Base-by-base conservation (phyloP, 2,113 vertebrate species). In the Fregata magnificens region DNA sequence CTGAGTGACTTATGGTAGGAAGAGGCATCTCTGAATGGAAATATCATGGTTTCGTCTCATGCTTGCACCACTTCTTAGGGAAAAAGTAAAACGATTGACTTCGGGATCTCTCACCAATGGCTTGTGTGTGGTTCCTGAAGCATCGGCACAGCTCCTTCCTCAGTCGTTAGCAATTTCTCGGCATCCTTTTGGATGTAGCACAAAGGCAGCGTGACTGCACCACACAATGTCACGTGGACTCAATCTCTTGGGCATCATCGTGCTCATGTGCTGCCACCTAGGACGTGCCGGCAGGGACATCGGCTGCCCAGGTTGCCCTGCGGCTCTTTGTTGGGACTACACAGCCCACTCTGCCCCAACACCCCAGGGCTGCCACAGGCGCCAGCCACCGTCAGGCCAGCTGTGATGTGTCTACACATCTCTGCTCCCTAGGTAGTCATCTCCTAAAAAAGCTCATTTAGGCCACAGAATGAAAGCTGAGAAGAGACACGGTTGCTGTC, bases 211-310 rank as follows among this genome's bases (percentile, higher is more conserved):
- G 1, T 40, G 74, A 44, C 45, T 45, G 19, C 56, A 56, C 29
- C 66, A 56, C 22, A 31, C 29, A 29, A 11, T 3, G 17, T 52
- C 16, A 52, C 5, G 2, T 1, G 3, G 34, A 31, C 29, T 25
- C 0, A 0, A 45, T 40, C 61, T 66, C 61, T 45, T 29, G 12
- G n/a, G 61, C 47, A 44, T 36, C 50, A 31, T 36, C 50, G 13
- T 0, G 0, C 45, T 53, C 6, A 0, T 25, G 34, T 14, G 24
- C 13, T 74, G 34, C 34, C 28, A 63, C 24, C 40, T 14, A 16
- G 44, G 38, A 65, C 0, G 0, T 59, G 15, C n/a, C 29, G 7
- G 34, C 26, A 80, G 36, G 38, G 45, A 49, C 12, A 38, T 6
- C 3, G 2, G 10, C 38, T 58, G 65, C 81, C 67, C 81, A 65